Conservation (phyloP, 2,888 invertebrate genomes). For the Hofmannophila pseudospretella region DNA sequence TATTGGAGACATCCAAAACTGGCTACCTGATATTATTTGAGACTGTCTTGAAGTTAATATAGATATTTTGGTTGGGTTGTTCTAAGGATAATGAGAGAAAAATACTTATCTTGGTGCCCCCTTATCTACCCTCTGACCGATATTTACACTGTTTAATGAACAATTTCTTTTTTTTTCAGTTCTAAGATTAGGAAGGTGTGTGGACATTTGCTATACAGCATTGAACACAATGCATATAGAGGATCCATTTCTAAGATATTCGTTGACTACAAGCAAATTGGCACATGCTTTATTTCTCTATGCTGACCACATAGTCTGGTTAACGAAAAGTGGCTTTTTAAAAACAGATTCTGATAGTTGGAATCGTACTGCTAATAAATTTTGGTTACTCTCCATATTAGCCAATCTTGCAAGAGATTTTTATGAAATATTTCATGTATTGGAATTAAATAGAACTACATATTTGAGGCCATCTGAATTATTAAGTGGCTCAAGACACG, state of each 20-base stretch:
- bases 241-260: constrained; percentile 82
- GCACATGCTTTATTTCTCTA: constrained; percentile 87
- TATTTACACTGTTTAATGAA: no score
- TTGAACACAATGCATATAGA: constrained; percentile 84
- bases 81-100: no score
- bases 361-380: constrained; percentile 85
- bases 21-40: no score
- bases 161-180: constrained; percentile 77
- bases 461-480: constrained; percentile 63
- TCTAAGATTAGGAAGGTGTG: constrained; percentile 88
- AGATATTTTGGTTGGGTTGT: no score
- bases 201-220: constrained; percentile 88
- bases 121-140: no score
- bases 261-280: constrained; percentile 87
- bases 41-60: no score
- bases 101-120: no score
- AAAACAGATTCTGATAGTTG: constrained; percentile 86
- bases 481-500: constrained; percentile 40
- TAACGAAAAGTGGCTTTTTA: constrained; percentile 84
- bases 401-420: constrained; percentile 89
- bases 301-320: constrained; percentile 92
- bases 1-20: no score
- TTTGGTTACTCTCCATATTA: constrained; percentile 90
- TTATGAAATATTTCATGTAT: constrained; percentile 86
- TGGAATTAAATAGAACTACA: constrained; percentile 67